Evolutionary conservation across 2,888 invertebrate genomes (phyloP).

Genomic region (Phortica magna): DNA sequence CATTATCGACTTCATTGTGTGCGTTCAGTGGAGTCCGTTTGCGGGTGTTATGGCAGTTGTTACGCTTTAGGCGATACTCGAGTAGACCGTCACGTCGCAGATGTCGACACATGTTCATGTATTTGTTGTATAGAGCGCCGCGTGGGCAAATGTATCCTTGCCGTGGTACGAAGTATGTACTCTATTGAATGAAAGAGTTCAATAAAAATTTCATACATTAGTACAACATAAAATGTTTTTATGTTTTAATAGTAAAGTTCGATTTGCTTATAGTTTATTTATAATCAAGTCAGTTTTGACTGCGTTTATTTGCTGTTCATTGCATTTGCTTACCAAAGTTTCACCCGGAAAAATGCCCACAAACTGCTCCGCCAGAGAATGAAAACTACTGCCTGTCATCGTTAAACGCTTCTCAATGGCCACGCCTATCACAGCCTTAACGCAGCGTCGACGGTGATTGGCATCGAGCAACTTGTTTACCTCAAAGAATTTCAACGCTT

Average conservation of each 20-base stretch:
- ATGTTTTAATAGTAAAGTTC: not conserved
- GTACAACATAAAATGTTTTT: too few species aligned
- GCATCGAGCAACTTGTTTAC: conserved; percentile 52
- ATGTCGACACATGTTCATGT: conserved; percentile 50
- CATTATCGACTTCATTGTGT: not conserved
- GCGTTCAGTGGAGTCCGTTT: not conserved
- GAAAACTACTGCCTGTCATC: conserved; percentile 50
- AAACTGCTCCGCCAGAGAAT: conserved; percentile 53
- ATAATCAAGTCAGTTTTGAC: not conserved
- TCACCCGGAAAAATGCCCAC: conserved; percentile 58
- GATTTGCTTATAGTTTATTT: not conserved
- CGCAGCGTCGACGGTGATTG: conserved; percentile 50
- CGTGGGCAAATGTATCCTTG: conserved; percentile 49
- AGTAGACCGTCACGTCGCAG: conserved; percentile 47
- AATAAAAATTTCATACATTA: too few species aligned
- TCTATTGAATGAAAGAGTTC: conserved; percentile 38
- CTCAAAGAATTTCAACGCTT: conserved; percentile 54
- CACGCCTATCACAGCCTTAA: conserved; percentile 49
- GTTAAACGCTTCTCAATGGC: conserved; percentile 48
- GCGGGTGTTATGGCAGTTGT: not conserved
- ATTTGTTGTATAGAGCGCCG: conserved; percentile 59
- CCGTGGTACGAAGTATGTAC: conserved; percentile 53
- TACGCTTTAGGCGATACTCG: conserved; percentile 29
- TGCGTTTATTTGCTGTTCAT: not conserved
- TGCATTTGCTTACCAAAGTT: conserved; percentile 33